Evolutionary conservation across 2,888 invertebrate species (phyloP).

Genomic region (Mesorhabditis sp.): DNA sequence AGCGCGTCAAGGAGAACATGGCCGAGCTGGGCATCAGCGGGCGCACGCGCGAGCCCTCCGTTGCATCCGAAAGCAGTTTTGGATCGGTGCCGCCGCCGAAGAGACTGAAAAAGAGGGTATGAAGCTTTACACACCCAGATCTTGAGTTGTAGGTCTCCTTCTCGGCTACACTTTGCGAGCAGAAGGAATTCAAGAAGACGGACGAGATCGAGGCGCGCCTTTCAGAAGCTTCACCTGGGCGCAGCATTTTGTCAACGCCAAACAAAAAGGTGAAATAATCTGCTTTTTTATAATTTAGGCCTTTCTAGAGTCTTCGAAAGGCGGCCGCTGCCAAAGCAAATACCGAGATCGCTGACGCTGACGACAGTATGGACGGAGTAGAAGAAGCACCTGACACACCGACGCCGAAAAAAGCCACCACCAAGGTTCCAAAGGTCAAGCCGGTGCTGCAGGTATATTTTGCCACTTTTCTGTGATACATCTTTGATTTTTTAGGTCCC

Average conservation of each 20-base stretch:
- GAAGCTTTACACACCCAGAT: background rate
- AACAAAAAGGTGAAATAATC: background rate
- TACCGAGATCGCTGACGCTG: background rate
- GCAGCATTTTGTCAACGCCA: slow-evolving; percentile 28
- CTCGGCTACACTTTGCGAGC: background rate
- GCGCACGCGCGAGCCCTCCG: background rate
- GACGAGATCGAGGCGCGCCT: slow-evolving; percentile 21
- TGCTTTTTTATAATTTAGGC: slow-evolving; percentile 3
- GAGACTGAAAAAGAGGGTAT: slow-evolving; percentile 13
- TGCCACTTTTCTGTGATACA: background rate
- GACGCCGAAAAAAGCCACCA: slow-evolving; percentile 9
- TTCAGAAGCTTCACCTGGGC: slow-evolving; percentile 37
- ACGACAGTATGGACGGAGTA: background rate
- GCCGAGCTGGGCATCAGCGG: background rate
- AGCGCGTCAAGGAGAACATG: slow-evolving; percentile 24
- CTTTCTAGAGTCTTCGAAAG: slow-evolving; percentile 15
- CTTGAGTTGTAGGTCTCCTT: background rate
- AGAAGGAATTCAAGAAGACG: background rate
- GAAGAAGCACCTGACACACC: slow-evolving; percentile 8
- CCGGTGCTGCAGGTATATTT: slow-evolving; percentile 11
- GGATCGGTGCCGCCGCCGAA: background rate
- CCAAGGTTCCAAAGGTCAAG: slow-evolving; percentile 7
- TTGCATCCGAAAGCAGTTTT: slow-evolving; percentile 7
- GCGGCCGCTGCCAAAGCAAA: background rate
- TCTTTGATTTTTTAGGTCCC: slow-evolving; percentile 14